Percentiles rank a stretch among this genome's conserved stretches.
phyloP scores from a whole-genome alignment of 1,140 invertebrate genomes.

The Zaprionus ornatus region DNA sequence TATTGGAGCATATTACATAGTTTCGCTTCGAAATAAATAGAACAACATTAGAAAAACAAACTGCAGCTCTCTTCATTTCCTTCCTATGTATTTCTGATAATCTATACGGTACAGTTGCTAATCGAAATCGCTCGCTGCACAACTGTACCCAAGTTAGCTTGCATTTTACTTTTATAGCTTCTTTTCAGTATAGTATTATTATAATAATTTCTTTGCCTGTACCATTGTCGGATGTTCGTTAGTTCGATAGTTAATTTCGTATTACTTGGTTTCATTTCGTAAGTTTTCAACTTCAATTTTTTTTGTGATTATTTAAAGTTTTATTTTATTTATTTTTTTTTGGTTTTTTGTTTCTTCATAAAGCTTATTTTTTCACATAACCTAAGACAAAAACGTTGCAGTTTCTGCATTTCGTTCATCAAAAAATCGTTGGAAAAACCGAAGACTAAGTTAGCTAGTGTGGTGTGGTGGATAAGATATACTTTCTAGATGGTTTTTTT shows the following conservation, averaged over 20 bases:
- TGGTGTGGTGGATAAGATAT: constrained; percentile 38
- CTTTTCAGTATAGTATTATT: constrained; percentile 2
- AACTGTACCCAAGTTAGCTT: constrained; percentile 27
- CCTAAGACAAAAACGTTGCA: constrained; percentile 67
- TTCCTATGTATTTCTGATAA: constrained; percentile 18
- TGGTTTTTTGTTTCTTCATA: constrained; percentile 53
- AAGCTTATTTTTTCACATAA: constrained; percentile 79
- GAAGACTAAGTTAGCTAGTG: constrained; percentile 75
- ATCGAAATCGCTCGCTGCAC: constrained; percentile 13
- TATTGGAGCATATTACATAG: constrained; percentile 54
- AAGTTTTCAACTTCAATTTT: constrained; percentile 58
- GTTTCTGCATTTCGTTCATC: constrained; percentile 67
- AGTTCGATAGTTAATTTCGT: constrained; percentile 50
- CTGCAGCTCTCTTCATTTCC: constrained; percentile 27
- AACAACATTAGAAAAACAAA: constrained; percentile 14
- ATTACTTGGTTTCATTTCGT: constrained; percentile 47
- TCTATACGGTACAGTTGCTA: constrained; percentile 19
- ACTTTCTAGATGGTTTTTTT: neutral
- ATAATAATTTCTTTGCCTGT: constrained; percentile 11
- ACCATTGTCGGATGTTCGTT: constrained; percentile 47
- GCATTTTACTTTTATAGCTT: constrained; percentile 2
- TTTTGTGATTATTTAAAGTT: constrained; percentile 41
- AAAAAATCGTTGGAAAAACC: constrained; percentile 79
- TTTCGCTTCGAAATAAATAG: constrained; percentile 21
- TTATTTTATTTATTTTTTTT: constrained; percentile 42